Base-by-base conservation (phyloP, 2,113 vertebrate species). In the Merops nubicus region DNA sequence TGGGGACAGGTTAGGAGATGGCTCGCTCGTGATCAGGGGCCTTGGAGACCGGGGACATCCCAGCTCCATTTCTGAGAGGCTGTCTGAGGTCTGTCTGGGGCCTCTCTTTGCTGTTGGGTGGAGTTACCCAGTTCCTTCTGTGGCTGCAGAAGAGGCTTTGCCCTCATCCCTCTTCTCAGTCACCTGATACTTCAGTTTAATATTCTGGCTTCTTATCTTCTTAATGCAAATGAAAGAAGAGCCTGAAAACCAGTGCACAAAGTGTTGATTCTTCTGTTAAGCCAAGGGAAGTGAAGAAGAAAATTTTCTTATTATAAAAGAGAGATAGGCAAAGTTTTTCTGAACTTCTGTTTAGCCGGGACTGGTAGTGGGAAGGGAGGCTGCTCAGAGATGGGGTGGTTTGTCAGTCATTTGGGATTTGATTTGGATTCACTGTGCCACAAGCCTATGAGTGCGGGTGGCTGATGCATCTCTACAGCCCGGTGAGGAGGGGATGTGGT, bases 1-100 rank as follows among this genome's bases (percentile, higher is more conserved):
- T 0, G 0, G 51, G 64, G 26, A 28, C 47, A 1, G 3, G 6
- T 0, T 2, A 67, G 42, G 59, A 26, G 18, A 19, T 6, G 57
- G 28, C 51, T n/a, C n/a, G n/a, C n/a, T n/a, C n/a, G n/a, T n/a
- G 2, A 8, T 40, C 15, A 4, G 34, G 22, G 42, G 9, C 28
- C 34, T 36, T 5, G 53, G 36, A n/a, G 40, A 33, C 0, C 3
- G 23, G 31, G 23, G 23, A 38, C n/a, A 29, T 12, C 20, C 34
- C 53, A 59, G 56, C 40, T 43, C 31, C 26, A 2, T 9, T 8
- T 42, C 51, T 3, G 15, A 50, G 69, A 28, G 34, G 57, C 75
- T 45, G 28, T 15, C 31, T 10, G 56, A 28, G 31, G 78, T 25
- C 42, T 29, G 60, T 36, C 36, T 29, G 18, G 59, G 45, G 31